phyloP scores from a whole-genome alignment of 2,113 vertebrate species.

The Percopsis transmontana region DNA sequence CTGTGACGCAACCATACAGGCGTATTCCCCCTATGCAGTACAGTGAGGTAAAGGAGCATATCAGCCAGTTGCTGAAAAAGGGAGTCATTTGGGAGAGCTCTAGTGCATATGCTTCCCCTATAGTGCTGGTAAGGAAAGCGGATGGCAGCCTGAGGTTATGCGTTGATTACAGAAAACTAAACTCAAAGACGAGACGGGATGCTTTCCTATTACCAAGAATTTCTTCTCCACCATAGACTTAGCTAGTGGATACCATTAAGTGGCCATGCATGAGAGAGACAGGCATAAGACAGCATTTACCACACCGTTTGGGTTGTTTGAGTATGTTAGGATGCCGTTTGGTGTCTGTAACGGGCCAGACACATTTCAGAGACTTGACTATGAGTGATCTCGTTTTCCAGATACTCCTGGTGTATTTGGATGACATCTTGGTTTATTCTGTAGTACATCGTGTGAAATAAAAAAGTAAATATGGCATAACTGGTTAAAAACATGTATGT shows the following conservation, averaged over 20 bases:
- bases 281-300: not conserved
- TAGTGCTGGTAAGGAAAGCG: conserved; percentile 1
- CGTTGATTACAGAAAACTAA: too few species aligned
- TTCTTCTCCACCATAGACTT: not conserved
- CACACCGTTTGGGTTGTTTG: not conserved
- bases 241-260: not conserved
- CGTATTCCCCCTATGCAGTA: not conserved
- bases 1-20: not conserved
- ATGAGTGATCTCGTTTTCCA: conserved; percentile 15
- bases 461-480: too few species aligned
- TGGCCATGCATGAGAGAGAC: not conserved
- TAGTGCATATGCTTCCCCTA: conserved; percentile 1
- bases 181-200: not conserved
- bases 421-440: conserved; percentile 19
- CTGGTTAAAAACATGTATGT: too few species aligned
- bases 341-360: too few species aligned
- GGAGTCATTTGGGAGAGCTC: conserved; percentile 12
- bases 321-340: not conserved
- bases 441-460: too few species aligned
- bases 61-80: not conserved
- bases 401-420: too few species aligned
- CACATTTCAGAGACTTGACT: not conserved
- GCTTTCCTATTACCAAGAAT: not conserved
- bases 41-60: not conserved
- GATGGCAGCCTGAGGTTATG: not conserved